phyloP scores from a whole-genome alignment of 2,888 invertebrate species.

The Cryptus armator region DNA sequence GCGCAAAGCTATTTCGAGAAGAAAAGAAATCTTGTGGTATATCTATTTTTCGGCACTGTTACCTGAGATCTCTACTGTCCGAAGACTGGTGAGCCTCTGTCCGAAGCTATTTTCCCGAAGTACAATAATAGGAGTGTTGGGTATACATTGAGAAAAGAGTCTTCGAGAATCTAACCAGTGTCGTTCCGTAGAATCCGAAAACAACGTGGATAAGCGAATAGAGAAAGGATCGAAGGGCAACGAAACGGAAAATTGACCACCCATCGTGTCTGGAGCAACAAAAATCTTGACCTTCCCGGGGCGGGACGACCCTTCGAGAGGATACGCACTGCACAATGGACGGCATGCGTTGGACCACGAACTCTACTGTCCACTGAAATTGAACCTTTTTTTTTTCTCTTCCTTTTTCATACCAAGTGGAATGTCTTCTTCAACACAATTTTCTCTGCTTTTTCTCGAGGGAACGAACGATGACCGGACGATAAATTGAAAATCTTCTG shows the following conservation, averaged over 20 bases:
- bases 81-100: neutral
- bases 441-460: neutral
- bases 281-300: constrained; percentile 61
- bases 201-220: constrained; percentile 3
- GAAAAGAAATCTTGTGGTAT: neutral
- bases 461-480: neutral
- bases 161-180: neutral
- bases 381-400: constrained; percentile 43
- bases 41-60: neutral
- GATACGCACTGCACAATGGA: neutral
- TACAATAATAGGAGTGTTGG: neutral
- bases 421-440: constrained; percentile 14
- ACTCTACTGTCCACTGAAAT: constrained; percentile 46
- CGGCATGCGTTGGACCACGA: constrained; percentile 43
- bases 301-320: constrained; percentile 46
- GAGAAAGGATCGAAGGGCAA: constrained; percentile 47
- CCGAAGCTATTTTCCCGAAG: neutral
- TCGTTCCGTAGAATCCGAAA: neutral
- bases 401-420: neutral
- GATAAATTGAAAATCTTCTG: constrained; percentile 9
- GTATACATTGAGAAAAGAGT: neutral
- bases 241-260: constrained; percentile 70
- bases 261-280: constrained; percentile 61
- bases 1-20: neutral
- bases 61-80: constrained; percentile 6